Evolutionary conservation across 92 coral and sea anemone species (phyloP).

Genomic region (Plumapathes pennacea): DNA sequence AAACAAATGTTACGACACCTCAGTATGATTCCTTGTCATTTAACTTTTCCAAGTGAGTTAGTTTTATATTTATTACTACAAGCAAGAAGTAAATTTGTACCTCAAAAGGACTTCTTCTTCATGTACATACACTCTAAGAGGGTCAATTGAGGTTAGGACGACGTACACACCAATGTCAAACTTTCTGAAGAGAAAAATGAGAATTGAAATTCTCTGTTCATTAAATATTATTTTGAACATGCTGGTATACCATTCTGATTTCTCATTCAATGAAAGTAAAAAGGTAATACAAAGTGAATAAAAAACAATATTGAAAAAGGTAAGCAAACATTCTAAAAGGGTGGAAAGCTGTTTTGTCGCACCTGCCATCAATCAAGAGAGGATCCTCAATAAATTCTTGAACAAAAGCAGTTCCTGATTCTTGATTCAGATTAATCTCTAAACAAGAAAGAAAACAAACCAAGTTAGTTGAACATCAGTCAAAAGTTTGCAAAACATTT

Average conservation of each 20-base stretch:
- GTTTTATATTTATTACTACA: no score
- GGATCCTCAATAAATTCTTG: conserved; percentile 91
- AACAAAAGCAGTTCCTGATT: conserved; percentile 70
- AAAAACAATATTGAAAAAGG: not conserved
- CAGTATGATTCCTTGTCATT: no score
- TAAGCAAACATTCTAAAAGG: not conserved
- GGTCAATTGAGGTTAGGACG: conserved; percentile 87
- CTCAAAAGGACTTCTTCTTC: conserved; percentile 83
- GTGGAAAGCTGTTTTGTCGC: not conserved
- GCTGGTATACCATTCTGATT: not conserved
- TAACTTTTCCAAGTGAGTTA: no score
- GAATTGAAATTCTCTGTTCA: not conserved
- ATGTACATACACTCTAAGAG: conserved; percentile 87
- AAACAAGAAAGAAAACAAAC: no score
- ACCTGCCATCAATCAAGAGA: conserved; percentile 76
- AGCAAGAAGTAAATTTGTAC: no score
- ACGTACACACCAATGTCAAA: conserved; percentile 96
- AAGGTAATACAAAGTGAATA: not conserved
- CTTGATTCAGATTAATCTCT: conserved; percentile 73
- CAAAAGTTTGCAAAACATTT: no score
- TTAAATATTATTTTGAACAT: not conserved
- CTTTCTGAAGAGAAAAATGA: conserved; percentile 53
- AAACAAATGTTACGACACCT: no score
- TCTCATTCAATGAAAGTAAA: not conserved
- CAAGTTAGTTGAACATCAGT: not conserved